Base-by-base conservation (phyloP, 2,797 vertebrate genomes). In the Sternarchorhynchus goeldii region DNA sequence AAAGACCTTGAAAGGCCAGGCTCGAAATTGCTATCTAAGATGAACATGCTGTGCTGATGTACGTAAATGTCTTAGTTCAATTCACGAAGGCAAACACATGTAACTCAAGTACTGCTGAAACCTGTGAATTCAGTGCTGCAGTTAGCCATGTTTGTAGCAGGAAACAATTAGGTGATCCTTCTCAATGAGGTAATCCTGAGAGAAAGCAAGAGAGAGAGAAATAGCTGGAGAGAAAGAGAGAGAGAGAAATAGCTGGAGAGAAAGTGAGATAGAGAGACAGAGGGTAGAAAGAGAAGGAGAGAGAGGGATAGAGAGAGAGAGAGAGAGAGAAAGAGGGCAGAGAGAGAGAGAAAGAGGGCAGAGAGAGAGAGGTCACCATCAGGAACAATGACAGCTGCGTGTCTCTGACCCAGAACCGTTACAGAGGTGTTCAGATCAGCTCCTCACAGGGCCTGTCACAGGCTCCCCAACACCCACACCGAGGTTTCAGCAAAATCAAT, bases 401-500 rank as follows among this genome's bases (percentile, higher is more conserved):
- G 68, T 86, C 78, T 81, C 50, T 58, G 78, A 82, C 81, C 73
- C 77, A 75, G 82, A 84, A 92, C 89, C 90, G 89, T 91, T 86
- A 77, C 59, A 80, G 17, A 60, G 75, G 69, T 76, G 76, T 66
- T 82, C 50, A 16, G 58, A 62, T 39, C 12, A 55, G 70, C 60
- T 81, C 85, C 73, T 50, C 45, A 14, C 45, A 50, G 45, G 74
- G 86, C 83, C 66, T 88, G 89, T 90, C 90, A 92, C 88, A 88
- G 88, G 77, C 71, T 57, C 63, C 78, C 77, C 81, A 50, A 77
- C 81, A 73, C 63, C 74, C 77, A 62, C 84, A 77, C 75, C 88
- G 85, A 91, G 92, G 90, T 90, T 91, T 90, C 92, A 89, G 85
- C 93, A 91, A 89, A 96, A 95, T 94, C 93, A 94, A 94, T 94